Evolutionary conservation across 2,797 vertebrate species (phyloP), one percentile per base, ranked within the genome.

Genomic region (Bradypodion pumilum): DNA sequence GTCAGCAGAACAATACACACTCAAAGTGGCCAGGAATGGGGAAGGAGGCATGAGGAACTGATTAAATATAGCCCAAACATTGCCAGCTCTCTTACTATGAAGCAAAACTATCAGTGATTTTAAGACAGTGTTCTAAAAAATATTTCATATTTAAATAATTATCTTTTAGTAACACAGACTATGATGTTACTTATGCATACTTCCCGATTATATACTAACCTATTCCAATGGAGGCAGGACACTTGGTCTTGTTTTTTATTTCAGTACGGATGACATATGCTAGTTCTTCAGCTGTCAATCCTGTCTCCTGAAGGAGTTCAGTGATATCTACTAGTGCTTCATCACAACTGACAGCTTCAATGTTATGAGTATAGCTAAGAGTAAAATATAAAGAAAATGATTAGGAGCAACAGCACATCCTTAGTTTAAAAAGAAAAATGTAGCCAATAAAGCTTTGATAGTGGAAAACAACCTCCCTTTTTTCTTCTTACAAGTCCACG

Each of bases 301-400:
- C 96, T 87, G 98, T 95, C 93, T 99, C 98, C 12, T 95, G 93
- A 49, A 99, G 93, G 93, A 99, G 96, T 89, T 97, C 92, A 21
- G 98, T 97, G 86, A 97, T 97, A 87, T 99, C 98, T 63, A 99
- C 95, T 90, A 99, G 92, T 4, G 98, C 97, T 95, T 99, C 99
- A 83, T 99, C 99, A 91, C 99, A 99, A 95, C 99, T 99, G 89
- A 99, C 97, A 78, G 99, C 99, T 95, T 99, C 99, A 2, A 99
- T 99, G 93, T 97, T 97, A 69, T 98, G 97, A 74, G 98, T 99
- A 92, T 98, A 99, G 95, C 99, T 99, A 92, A 72, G 94, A 92
- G 93, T 74, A 95, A 49, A 96, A 91, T 95, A 89, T 88, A 88
- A 94, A 88, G 78, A 91, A 88, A 68, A 21, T 89, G 80, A 94